phyloP scores from a whole-genome alignment of 2,797 vertebrate genomes.

The Tarsius wallacei region DNA sequence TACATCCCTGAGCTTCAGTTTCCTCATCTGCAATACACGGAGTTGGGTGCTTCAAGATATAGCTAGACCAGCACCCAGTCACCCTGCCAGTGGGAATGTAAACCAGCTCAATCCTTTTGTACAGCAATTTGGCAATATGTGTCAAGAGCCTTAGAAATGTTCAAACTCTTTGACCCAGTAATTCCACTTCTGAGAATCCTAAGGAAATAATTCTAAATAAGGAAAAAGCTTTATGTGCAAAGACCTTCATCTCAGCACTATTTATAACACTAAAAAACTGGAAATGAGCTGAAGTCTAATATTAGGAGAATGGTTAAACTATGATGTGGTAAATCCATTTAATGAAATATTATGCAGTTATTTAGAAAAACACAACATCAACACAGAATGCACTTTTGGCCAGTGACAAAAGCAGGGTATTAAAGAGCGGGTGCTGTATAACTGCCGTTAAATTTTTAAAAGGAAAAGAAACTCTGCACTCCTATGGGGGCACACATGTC shows the following conservation, averaged over 20 bases:
- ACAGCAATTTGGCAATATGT: slow-evolving; percentile 80
- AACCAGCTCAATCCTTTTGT: slow-evolving; percentile 57
- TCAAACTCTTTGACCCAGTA: slow-evolving; percentile 82
- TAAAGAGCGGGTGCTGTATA: not conserved
- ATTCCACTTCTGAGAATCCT: slow-evolving; percentile 82
- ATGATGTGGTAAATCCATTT: slow-evolving; percentile 25
- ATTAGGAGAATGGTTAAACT: slow-evolving; percentile 57
- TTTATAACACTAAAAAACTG: slow-evolving; percentile 61
- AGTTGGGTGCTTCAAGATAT: not conserved
- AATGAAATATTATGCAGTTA: slow-evolving; percentile 57
- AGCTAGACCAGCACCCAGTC: rapidly evolving
- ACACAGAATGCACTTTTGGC: not conserved
- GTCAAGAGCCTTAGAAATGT: slow-evolving; percentile 72
- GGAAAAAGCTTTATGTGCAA: slow-evolving; percentile 76
- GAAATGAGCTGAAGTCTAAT: slow-evolving; percentile 67
- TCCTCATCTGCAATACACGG: not conserved
- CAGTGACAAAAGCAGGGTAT: not conserved
- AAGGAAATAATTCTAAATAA: slow-evolving; percentile 82
- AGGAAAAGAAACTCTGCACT: not conserved
- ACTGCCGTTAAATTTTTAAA: slow-evolving; percentile 37
- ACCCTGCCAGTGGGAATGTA: not conserved
- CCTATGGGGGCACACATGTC: not conserved
- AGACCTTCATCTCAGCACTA: slow-evolving; percentile 72
- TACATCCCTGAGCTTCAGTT: not conserved
- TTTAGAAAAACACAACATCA: slow-evolving; percentile 37